Evolutionary conservation across 2,113 vertebrate species (phyloP).

Genomic region (Strix aluco): DNA sequence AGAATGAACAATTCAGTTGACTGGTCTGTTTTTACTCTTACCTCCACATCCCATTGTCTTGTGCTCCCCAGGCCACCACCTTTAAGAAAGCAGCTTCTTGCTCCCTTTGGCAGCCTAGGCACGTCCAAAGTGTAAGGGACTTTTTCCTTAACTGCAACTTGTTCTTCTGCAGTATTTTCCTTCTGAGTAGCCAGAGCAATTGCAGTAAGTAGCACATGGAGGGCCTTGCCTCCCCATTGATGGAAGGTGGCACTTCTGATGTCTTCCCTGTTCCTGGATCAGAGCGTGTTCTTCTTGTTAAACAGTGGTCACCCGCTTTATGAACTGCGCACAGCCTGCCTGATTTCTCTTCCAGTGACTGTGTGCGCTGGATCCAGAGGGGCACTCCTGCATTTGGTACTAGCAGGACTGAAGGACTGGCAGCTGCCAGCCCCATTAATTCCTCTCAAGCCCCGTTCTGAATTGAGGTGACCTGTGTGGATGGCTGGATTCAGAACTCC

Average conservation of each 20-base stretch:
- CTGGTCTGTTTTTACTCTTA: not conserved
- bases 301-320: not conserved
- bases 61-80: not conserved
- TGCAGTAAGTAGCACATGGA: not conserved
- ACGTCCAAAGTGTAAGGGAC: too few relatives aligned
- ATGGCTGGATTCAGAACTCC: not conserved
- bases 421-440: not conserved
- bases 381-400: not conserved
- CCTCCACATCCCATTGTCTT: not conserved
- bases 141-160: not conserved
- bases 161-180: not conserved
- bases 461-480: not conserved
- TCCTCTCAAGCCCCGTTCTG: not conserved
- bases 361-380: not conserved
- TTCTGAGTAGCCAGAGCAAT: not conserved
- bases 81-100: not conserved
- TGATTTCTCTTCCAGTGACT: not conserved
- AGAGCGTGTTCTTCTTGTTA: not conserved
- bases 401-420: not conserved
- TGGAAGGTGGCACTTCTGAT: not conserved
- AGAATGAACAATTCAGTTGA: not conserved
- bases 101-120: not conserved
- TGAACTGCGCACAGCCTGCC: rapidly evolving
- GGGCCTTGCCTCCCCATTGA: not conserved
- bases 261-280: not conserved